Conservation (phyloP, 2,888 invertebrate species). For the Pristionchus arcanus region DNA sequence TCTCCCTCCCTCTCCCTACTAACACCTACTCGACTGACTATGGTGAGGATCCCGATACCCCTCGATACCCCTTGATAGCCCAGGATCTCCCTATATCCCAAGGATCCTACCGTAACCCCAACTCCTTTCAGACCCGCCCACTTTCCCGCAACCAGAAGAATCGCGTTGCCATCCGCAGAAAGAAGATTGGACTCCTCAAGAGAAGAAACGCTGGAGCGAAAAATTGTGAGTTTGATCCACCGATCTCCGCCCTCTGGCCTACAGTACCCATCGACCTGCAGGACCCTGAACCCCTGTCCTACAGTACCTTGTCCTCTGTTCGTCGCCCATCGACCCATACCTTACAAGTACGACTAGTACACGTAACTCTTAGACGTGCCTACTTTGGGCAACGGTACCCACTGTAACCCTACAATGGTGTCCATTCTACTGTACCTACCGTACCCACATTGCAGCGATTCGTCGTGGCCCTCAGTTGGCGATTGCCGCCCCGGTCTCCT, state of each 20-base stretch:
- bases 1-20: background rate
- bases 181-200: background rate
- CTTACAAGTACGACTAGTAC: too few species aligned
- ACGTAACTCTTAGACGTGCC: too few species aligned
- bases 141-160: background rate
- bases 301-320: too few species aligned
- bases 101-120: background rate
- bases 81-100: background rate
- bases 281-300: background rate
- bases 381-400: too few species aligned
- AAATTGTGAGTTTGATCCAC: background rate
- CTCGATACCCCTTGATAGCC: background rate
- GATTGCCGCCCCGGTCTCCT: background rate
- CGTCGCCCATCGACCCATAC: too few species aligned
- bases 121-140: background rate
- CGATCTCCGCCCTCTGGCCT: background rate
- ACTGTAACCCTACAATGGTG: too few species aligned
- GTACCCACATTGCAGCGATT: background rate
- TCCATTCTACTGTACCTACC: background rate
- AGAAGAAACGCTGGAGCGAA: background rate
- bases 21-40: conserved; percentile 20
- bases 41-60: conserved; percentile 13
- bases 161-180: background rate
- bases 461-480: background rate
- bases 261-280: too few species aligned